Evolutionary conservation across 2,888 invertebrate species (phyloP).

Genomic region (Julus scanicus): DNA sequence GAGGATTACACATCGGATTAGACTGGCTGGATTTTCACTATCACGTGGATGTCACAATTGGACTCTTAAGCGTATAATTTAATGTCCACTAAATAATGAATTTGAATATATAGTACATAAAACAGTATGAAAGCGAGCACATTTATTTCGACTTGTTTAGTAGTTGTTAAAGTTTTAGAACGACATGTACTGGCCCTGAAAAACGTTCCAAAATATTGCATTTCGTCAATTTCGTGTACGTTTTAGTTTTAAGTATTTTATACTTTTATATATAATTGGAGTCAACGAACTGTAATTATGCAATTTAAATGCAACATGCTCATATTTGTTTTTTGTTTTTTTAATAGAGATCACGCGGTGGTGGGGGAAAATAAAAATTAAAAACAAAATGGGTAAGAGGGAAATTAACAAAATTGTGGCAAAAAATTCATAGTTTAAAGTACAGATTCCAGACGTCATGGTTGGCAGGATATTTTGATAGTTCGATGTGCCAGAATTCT

Average conservation of each 20-base stretch:
- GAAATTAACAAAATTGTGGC: too few relatives aligned
- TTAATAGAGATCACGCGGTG: too few relatives aligned
- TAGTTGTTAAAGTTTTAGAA: neutral
- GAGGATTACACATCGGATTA: neutral
- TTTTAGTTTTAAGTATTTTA: neutral
- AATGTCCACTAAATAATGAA: neutral
- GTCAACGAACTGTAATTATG: neutral
- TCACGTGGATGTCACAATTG: neutral
- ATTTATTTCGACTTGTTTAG: neutral
- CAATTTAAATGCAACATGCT: neutral
- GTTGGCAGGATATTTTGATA: too few relatives aligned
- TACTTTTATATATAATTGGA: neutral
- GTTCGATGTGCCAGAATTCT: too few relatives aligned
- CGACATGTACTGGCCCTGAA: neutral
- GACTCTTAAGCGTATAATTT: neutral
- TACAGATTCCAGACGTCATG: too few relatives aligned
- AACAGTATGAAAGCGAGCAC: neutral
- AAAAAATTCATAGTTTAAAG: too few relatives aligned
- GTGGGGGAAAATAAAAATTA: too few relatives aligned
- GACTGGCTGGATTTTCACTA: neutral
- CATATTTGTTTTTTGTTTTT: too few relatives aligned
- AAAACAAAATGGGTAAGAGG: too few relatives aligned
- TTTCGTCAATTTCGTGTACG: neutral
- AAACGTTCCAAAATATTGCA: neutral
- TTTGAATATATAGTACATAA: neutral